phyloP scores from a whole-genome alignment of 2,888 invertebrate species.

The Acheta domesticus region DNA sequence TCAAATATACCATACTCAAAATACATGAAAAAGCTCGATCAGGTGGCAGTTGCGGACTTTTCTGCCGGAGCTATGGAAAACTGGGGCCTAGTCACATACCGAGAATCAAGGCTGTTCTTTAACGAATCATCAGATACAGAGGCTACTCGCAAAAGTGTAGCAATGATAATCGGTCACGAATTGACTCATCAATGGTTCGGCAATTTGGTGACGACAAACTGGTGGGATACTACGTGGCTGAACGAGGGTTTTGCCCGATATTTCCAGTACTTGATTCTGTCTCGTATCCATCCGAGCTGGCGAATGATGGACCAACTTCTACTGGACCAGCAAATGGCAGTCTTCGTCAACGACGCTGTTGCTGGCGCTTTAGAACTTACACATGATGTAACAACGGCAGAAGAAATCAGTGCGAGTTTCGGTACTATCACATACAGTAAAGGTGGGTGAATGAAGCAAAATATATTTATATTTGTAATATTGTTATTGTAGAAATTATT shows the following conservation, averaged over 20 bases:
- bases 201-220: conserved; percentile 67
- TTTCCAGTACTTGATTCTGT: conserved; percentile 66
- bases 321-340: conserved; percentile 47
- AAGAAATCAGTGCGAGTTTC: conserved; percentile 25
- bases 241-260: conserved; percentile 73
- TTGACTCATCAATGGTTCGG: conserved; percentile 82
- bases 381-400: conserved; percentile 39
- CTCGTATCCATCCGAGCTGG: conserved; percentile 49
- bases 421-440: conserved; percentile 31
- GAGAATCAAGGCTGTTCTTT: not conserved
- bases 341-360: conserved; percentile 49
- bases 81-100: not conserved
- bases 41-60: not conserved
- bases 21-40: not conserved
- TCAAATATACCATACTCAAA: not conserved
- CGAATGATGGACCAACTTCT: conserved; percentile 50
- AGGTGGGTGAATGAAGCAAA: conserved; percentile 22
- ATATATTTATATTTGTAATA: too few species aligned
- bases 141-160: conserved; percentile 39
- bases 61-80: not conserved
- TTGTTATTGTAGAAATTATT: too few species aligned
- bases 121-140: not conserved
- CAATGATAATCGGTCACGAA: conserved; percentile 70
- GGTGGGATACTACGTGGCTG: conserved; percentile 73
- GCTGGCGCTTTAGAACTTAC: conserved; percentile 50